Base-by-base conservation (phyloP, 2,113 vertebrate genomes). In the Cephalopterus ornatus region DNA sequence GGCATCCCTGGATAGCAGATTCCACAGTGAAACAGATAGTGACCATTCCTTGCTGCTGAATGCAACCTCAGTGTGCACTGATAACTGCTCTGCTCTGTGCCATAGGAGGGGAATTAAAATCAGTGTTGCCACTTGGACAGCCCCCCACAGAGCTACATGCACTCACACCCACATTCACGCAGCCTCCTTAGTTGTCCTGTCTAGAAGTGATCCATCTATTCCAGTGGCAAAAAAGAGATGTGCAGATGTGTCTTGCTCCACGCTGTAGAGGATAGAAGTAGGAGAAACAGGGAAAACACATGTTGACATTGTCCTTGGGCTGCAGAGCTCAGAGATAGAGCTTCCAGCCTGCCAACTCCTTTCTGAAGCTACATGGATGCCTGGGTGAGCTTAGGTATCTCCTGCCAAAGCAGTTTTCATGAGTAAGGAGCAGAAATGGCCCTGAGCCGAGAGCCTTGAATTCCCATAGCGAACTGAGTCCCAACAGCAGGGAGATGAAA, bases 401-500 rank as follows among this genome's bases (percentile, higher is more conserved):
- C 32, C 17, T 56, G 28, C 16, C 32, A 70, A 80, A 89, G 49
- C 49, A 27, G 6, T 62, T 91, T 79, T 49, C 42, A 23, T 46
- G 28, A 86, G 30, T 52, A 77, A 71, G 30, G 27, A 56, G 52
- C 12, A 68, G 63, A 70, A 86, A 89, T 2, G 3, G 35, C 53
- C 17, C 9, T 2, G 4, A 56, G 73, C 14, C 3, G n/a, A 80
- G 24, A 68, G 8, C 14, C 37, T 53, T 70, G 41, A 49, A 21
- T 32, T 89, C 10, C 22, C 24, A 8, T 26, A 2, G 15, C 0
- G 1, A 83, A 63, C 18, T 0, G 1, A 61, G 15, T 49, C n/a
- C 32, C 47, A 56, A 55, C 18, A 81, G 14, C 3, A 8, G 16
- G 30, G 46, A 87, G 15, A 10, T 22, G 11, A 74, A 74, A 85